Percentiles rank a stretch among this genome's conserved stretches.
Conservation (phyloP, 2,113 vertebrate genomes). For the Struthidea cinerea region DNA sequence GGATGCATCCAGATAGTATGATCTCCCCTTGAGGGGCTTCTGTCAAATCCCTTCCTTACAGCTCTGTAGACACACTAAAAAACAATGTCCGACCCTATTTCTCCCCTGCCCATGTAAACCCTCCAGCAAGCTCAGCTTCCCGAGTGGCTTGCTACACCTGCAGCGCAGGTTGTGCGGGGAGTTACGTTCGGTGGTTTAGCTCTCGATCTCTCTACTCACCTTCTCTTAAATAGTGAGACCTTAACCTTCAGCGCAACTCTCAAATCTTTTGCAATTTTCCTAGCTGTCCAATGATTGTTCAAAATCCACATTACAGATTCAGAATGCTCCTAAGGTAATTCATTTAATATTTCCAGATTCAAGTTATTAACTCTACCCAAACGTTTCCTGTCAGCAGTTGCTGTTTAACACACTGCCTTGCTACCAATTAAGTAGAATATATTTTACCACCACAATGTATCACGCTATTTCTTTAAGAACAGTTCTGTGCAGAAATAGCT, state of each 20-base stretch:
- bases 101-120: neutral
- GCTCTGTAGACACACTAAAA: neutral
- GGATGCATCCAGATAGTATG: neutral
- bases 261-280: neutral
- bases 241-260: neutral
- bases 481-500: neutral
- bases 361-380: neutral
- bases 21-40: neutral
- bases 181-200: neutral
- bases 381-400: neutral
- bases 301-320: neutral
- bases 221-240: neutral
- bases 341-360: neutral
- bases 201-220: neutral
- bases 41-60: neutral
- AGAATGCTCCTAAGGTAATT: neutral
- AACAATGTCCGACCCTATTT: neutral
- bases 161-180: rapidly evolving
- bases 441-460: neutral
- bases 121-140: neutral
- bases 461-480: neutral
- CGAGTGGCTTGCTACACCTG: neutral
- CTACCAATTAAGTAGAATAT: neutral
- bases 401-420: neutral
- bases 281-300: neutral